Evolutionary conservation across 2,797 vertebrate species (phyloP).

Genomic region (Huso huso): DNA sequence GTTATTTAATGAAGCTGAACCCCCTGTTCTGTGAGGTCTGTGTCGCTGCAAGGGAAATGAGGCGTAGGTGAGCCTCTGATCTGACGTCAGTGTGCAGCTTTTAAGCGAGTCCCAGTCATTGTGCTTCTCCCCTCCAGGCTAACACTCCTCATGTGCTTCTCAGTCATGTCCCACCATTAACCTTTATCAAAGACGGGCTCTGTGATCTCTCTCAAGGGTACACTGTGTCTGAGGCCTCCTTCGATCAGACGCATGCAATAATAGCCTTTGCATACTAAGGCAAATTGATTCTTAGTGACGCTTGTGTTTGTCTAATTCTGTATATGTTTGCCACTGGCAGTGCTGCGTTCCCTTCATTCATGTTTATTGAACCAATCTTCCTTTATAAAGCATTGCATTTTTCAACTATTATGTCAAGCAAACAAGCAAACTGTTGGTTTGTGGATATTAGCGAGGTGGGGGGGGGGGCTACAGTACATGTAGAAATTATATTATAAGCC

Average conservation of each 20-base stretch:
- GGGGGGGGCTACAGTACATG: too few relatives aligned
- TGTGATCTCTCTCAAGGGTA: not conserved
- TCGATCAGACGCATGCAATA: not conserved
- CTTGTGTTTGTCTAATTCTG: not conserved
- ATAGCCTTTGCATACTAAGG: not conserved
- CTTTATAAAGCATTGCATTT: too few relatives aligned
- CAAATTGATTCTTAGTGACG: not conserved
- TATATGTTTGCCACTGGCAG: too few relatives aligned
- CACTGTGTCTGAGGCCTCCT: too few relatives aligned
- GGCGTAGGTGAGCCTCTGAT: not conserved
- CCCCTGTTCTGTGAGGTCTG: not conserved
- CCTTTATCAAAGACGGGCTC: slow-evolving; percentile 1
- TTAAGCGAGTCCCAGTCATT: too few relatives aligned
- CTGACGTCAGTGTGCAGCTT: too few relatives aligned
- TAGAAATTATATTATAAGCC: too few relatives aligned
- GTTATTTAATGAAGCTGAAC: not conserved
- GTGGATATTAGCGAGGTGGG: too few relatives aligned
- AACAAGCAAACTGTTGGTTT: too few relatives aligned
- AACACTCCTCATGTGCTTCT: not conserved
- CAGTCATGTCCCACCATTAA: not conserved
- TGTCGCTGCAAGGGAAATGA: not conserved
- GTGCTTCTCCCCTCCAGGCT: not conserved
- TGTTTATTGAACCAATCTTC: too few relatives aligned
- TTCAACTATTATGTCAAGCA: too few relatives aligned
- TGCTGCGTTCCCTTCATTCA: too few relatives aligned